Evolutionary conservation across 2,888 invertebrate genomes (phyloP).

Genomic region (Melieria crassipennis): DNA sequence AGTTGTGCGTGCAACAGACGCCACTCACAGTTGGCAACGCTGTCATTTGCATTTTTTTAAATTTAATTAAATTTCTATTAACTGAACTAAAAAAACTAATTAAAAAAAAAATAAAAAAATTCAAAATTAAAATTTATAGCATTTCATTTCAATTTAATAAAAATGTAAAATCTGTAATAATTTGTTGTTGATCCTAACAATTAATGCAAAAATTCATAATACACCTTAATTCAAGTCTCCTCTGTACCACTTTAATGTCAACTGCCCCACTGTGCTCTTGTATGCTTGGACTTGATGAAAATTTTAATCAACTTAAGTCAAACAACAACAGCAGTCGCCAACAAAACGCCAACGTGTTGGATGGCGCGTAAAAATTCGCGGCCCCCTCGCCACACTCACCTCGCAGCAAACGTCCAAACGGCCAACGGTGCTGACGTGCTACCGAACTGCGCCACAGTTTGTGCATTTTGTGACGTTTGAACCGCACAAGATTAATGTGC

Average conservation of each 20-base stretch:
- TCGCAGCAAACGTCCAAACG: no score
- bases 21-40: neutral
- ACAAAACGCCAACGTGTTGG: constrained; percentile 11
- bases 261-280: no score
- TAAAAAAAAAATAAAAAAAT: no score
- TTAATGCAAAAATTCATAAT: no score
- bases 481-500: constrained; percentile 34
- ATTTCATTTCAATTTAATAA: no score
- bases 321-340: constrained; percentile 2
- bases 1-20: neutral
- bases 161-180: no score
- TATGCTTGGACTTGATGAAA: constrained; percentile 21
- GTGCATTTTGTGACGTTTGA: constrained; percentile 28
- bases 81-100: neutral
- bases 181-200: no score
- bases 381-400: neutral
- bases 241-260: no score
- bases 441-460: neutral
- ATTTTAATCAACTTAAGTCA: constrained; percentile 29
- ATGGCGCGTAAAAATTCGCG: constrained; percentile 28
- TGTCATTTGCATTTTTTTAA: neutral
- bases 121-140: no score
- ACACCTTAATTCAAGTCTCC: no score
- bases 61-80: neutral
- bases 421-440: no score